A percentile compares a stretch with the other conserved stretches of the same genome.
These are phyloP conservation scores for Melikaiella ostensackeni DNA, from an alignment of 2,888 invertebrate genomes.

Conservation along the genomic window DNA sequence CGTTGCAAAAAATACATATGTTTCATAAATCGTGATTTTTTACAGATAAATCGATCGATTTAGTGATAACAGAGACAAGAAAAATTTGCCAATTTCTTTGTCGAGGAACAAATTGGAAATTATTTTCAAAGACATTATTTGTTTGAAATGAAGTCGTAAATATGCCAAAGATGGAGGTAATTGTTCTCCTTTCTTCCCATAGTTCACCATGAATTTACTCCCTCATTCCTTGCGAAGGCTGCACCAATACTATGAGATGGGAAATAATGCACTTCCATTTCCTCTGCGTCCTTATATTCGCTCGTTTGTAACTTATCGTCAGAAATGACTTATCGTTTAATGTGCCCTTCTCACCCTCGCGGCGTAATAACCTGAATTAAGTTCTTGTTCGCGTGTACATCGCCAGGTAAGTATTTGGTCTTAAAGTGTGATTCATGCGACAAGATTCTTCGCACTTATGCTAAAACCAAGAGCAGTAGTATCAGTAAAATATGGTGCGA, in stretches of 20 bases:
- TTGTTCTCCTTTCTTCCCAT: neutral
- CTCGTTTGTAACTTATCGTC: conserved; percentile 51
- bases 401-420: conserved; percentile 30
- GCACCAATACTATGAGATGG: neutral
- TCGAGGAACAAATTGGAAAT: neutral
- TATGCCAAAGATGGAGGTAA: neutral
- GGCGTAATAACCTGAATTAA: conserved; percentile 62
- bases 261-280: conserved; percentile 12
- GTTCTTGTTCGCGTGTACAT: conserved; percentile 41
- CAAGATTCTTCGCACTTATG: neutral
- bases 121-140: neutral
- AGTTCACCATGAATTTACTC: neutral
- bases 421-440: conserved; percentile 1
- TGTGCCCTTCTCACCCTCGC: conserved; percentile 46
- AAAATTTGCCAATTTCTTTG: neutral
- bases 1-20: too few species aligned
- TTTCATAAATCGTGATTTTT: too few species aligned
- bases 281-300: neutral
- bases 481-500: neutral
- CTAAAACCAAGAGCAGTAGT: neutral
- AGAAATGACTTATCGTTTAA: conserved; percentile 58
- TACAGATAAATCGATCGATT: neutral
- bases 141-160: neutral
- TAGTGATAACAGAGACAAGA: neutral
- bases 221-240: neutral